Conservation (phyloP, 2,888 invertebrate genomes). For the Diplazon laetatorius region DNA sequence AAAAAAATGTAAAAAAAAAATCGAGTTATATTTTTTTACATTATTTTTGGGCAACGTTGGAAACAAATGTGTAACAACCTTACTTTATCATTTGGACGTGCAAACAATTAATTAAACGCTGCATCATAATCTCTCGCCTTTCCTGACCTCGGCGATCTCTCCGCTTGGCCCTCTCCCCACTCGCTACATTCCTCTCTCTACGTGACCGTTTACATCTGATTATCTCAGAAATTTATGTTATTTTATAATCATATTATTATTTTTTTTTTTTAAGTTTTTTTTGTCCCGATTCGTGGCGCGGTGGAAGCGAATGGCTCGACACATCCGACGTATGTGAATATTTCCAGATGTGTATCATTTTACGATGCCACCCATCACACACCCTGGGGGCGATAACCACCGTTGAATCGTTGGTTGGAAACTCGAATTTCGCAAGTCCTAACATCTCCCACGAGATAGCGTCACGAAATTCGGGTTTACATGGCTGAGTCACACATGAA, state of each 20-base stretch:
- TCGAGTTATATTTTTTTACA: background rate
- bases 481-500: constrained; percentile 56
- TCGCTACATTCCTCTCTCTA: too few species aligned
- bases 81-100: background rate
- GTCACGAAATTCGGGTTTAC: constrained; percentile 31
- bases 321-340: constrained; percentile 26
- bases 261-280: constrained; percentile 12
- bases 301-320: background rate
- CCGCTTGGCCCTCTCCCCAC: background rate
- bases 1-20: too few species aligned
- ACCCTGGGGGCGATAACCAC: constrained; percentile 26
- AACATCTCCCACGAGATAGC: constrained; percentile 44
- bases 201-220: background rate
- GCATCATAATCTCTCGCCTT: background rate
- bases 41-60: background rate
- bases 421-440: constrained; percentile 39
- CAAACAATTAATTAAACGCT: background rate
- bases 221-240: background rate
- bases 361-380: too few species aligned
- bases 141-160: background rate
- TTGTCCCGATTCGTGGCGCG: background rate
- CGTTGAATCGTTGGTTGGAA: constrained; percentile 43
- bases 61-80: background rate
- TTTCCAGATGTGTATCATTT: constrained; percentile 31
- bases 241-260: too few species aligned